Evolutionary conservation across 2,888 invertebrate species (phyloP), one percentile per base, ranked within the genome.

Genomic region (Achlya flavicornis): DNA sequence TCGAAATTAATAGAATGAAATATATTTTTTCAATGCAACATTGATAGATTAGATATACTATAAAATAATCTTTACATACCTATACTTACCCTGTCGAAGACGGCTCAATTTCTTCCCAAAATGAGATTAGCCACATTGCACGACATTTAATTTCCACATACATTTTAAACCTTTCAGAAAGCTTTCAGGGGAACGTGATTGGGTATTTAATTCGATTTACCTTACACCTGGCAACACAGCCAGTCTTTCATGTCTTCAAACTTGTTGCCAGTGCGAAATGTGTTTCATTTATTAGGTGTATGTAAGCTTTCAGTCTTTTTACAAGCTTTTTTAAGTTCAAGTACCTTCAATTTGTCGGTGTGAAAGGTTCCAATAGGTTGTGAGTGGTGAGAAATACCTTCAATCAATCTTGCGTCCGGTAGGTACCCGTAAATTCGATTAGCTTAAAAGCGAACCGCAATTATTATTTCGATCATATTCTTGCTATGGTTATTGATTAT

Each of bases 191-290:
- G 72, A 72, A 76, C 79, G 80, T 83, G 83, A 82, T 80, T 80
- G 81, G 77, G 72, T 74, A 74, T 79, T 76, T 82, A 83, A 83
- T 79, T 78, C 78, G 75, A 79, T 84, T 79, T 80, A 77, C 76
- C 74, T 74, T 64, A 65, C 66, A 71, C 67, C 72, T 69, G 66
- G 68, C 66, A 68, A 69, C 69, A 65, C 60, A 41, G 19, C 41
- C 60, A 41, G 38, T 60, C 60, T 41, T 60, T 60, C 60, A 33
- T 19, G 35, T 57, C 57, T 14, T 19, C 32, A 57, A 57, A 35
- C 4, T 57, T 16, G 35, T 65, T 41, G 19, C 62, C 71, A 72
- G 71, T 67, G 65, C 69, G 68, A 73, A 76, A 73, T 75, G 70
- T 69, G 73, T 76, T 78, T 76, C 76, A 78, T 76, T 71, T 70